Conservation (phyloP, 2,888 invertebrate species). For the Papilio gigon region DNA sequence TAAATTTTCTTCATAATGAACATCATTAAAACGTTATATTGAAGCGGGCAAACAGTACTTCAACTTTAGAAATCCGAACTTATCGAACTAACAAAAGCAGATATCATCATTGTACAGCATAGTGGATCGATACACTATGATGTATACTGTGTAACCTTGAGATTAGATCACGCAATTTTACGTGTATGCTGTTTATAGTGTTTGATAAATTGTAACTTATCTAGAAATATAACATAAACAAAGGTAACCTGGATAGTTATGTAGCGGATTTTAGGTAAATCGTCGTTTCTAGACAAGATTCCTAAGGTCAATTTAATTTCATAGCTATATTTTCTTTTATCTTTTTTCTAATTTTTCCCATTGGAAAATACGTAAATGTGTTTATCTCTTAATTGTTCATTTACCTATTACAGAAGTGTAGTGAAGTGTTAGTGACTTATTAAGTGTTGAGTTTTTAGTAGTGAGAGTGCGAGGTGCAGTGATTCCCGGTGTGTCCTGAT, state of each 20-base stretch:
- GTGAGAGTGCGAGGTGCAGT: slow-evolving; percentile 57
- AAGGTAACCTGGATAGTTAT: not conserved
- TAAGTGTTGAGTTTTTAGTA: slow-evolving; percentile 38
- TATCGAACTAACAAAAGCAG: slow-evolving; percentile 53
- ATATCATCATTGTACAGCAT: slow-evolving; percentile 60
- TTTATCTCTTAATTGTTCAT: not conserved
- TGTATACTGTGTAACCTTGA: slow-evolving; percentile 45
- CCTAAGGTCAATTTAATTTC: too few relatives aligned
- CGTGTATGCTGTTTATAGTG: slow-evolving; percentile 15
- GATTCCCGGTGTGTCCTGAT: slow-evolving; percentile 54
- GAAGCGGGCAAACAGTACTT: slow-evolving; percentile 39
- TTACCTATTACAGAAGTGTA: slow-evolving; percentile 2
- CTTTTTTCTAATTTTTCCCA: not conserved
- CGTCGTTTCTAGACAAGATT: not conserved
- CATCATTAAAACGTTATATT: slow-evolving; percentile 24
- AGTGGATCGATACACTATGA: slow-evolving; percentile 61
- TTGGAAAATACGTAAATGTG: not conserved
- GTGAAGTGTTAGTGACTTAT: slow-evolving; percentile 25
- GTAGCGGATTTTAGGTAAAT: not conserved
- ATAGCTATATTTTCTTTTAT: not conserved
- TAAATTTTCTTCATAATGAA: slow-evolving; percentile 5
- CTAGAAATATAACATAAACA: not conserved
- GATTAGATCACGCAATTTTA: slow-evolving; percentile 7
- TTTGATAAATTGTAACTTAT: not conserved
- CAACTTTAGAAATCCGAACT: slow-evolving; percentile 56